A percentile compares a stretch with the other conserved stretches of the same genome.
phyloP scores from a whole-genome alignment of 2,797 vertebrate species.

The Chloroceryle inda region DNA sequence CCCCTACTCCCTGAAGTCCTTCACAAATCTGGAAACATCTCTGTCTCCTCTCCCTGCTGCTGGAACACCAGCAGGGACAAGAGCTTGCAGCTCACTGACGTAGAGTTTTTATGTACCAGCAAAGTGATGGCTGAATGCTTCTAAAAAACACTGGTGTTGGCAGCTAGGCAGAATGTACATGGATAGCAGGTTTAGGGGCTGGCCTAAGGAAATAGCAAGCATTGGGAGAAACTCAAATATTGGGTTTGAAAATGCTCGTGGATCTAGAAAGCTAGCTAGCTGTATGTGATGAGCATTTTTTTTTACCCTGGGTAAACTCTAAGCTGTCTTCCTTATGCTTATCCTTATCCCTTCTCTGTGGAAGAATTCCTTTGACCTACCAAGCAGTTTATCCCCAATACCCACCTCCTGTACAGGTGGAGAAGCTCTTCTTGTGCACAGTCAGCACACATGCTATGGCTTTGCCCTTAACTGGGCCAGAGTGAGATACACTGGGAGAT shows the following conservation, averaged over 20 bases:
- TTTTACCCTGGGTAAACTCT: background rate
- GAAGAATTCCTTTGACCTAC: background rate
- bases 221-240: background rate
- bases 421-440: background rate
- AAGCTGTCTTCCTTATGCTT: background rate
- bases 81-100: accelerated
- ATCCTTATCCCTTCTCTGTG: background rate
- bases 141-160: background rate
- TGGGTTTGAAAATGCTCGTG: background rate
- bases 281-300: background rate
- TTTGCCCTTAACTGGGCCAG: background rate
- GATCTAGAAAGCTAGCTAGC: background rate
- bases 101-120: background rate
- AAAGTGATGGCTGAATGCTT: background rate
- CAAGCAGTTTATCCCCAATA: background rate
- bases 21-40: background rate
- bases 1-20: background rate
- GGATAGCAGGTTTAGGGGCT: background rate
- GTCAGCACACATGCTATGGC: accelerated
- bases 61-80: background rate
- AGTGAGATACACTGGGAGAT: background rate
- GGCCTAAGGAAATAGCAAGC: background rate
- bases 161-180: background rate
- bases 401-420: background rate
- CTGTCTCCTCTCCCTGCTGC: background rate